Base-by-base conservation (phyloP, 2,113 vertebrate species). In the Struthio camelus region DNA sequence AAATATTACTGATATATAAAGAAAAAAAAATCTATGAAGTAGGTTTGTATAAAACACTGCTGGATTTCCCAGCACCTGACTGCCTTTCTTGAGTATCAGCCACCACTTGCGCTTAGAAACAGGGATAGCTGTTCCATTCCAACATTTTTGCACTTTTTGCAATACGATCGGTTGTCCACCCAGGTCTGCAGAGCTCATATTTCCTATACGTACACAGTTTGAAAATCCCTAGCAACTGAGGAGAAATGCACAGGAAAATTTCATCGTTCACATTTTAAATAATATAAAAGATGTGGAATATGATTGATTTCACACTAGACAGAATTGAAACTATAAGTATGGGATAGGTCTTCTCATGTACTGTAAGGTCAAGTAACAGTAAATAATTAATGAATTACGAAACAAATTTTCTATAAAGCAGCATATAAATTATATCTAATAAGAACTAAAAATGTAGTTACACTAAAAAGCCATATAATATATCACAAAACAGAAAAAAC, bases 381-480 rank as follows among this genome's bases (percentile, higher is more conserved):
- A 94, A 96, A 97, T 96, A 97, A 96, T 96, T 95, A 97, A 96
- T 94, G 96, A 95, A 96, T 96, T 96, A 94, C 79, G 96, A 96
- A 93, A 94, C 92, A 97, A 75, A 89, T 93, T 92, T 97, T 93
- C 86, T 92, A 67, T 86, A 96, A 88, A 48, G 84, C 76, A 96
- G 92, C 70, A 92, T 70, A 88, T 87, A 94, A 96, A 94, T 96
- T 95, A 80, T 87, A 56, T 44, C 83, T 90, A 91, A 58, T 85
- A 72, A 85, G 80, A 90, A 34, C 83, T 86, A 79, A 72, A 94
- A 79, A 86, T 92, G 89, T 90, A 94, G 72, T 93, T 96, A 97
- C 77, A 92, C 85, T 83, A 90, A 89, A 94, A 90, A 86, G 86
- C 69, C 56, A 64, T 44, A 62, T 30, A 91, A 85, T 75, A 76